These are phyloP conservation scores for Diaprepes abbreviatus DNA, from an alignment of 2,888 invertebrate genomes.

Conservation along the genomic window DNA sequence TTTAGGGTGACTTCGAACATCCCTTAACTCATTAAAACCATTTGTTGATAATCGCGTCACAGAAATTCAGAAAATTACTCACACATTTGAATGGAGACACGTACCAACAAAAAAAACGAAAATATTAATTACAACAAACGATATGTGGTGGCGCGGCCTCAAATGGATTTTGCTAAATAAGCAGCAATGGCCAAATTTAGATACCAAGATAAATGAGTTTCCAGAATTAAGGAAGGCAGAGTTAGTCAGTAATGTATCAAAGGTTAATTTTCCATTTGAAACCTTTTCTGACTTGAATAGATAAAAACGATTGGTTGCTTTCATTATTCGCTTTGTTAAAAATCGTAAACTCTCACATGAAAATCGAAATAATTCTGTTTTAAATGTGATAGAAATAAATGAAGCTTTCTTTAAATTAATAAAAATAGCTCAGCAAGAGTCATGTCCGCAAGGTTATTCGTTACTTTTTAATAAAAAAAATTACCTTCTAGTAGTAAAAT, in stretches of 20 bases:
- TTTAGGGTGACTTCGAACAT: background rate
- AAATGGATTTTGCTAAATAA: constrained; percentile 20
- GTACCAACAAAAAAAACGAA: constrained; percentile 33
- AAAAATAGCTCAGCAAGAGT: constrained; percentile 23
- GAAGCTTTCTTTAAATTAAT: constrained; percentile 37
- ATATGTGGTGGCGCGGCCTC: constrained; percentile 44
- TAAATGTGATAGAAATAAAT: constrained; percentile 10
- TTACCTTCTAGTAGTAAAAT: constrained; percentile 24
- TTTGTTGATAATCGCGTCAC: constrained; percentile 45
- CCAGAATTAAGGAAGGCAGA: constrained; percentile 9
- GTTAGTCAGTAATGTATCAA: background rate
- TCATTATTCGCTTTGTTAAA: too few relatives aligned
- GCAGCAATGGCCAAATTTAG: background rate
- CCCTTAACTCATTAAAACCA: constrained; percentile 39
- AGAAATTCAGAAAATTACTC: constrained; percentile 38
- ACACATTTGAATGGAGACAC: constrained; percentile 33
- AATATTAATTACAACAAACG: background rate
- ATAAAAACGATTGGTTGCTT: constrained; percentile 24
- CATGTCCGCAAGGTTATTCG: constrained; percentile 26
- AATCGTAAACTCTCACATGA: constrained; percentile 13
- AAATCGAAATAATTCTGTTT: constrained; percentile 15
- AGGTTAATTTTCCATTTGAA: too few relatives aligned
- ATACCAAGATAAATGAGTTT: background rate
- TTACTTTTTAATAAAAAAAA: background rate
- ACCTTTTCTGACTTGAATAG: too few relatives aligned